phyloP scores from a whole-genome alignment of 2,888 invertebrate genomes.

The Germaria angustata region DNA sequence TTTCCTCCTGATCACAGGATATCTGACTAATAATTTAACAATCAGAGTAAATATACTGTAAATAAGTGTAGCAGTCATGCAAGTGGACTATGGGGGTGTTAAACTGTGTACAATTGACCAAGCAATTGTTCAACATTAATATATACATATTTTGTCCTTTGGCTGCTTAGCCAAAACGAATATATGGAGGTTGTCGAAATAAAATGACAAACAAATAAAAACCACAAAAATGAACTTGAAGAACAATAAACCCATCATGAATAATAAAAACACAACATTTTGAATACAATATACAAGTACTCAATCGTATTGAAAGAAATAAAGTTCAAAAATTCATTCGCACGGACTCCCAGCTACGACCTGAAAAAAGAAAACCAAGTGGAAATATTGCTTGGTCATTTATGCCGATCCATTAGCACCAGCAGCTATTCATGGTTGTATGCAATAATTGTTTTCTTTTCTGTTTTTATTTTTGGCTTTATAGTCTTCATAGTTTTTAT shows the following conservation, averaged over 20 bases:
- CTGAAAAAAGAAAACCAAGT: neutral
- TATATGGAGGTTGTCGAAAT: conserved; percentile 50
- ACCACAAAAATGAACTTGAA: conserved; percentile 33
- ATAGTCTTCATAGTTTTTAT: too few species aligned
- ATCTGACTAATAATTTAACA: neutral
- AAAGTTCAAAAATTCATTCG: neutral
- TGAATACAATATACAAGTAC: conserved; percentile 23
- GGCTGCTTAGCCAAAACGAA: conserved; percentile 12
- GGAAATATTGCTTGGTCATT: conserved; percentile 57
- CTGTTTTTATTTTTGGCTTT: neutral
- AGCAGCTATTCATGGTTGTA: conserved; percentile 38
- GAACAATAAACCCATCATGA: conserved; percentile 51
- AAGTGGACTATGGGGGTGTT: conserved; percentile 31
- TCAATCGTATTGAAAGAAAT: conserved; percentile 9
- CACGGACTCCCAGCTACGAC: neutral
- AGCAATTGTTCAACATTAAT: conserved; percentile 49
- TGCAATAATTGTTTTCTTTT: conserved; percentile 32
- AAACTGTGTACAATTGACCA: conserved; percentile 51
- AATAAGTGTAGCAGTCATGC: conserved; percentile 9
- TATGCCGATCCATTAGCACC: conserved; percentile 60
- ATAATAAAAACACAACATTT: conserved; percentile 49
- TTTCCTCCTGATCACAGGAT: neutral
- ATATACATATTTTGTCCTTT: conserved; percentile 33
- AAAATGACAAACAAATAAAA: conserved; percentile 58
- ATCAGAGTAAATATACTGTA: conserved; percentile 22